Conservation (phyloP, 2,797 vertebrate species). For the Chloroceryle inda region DNA sequence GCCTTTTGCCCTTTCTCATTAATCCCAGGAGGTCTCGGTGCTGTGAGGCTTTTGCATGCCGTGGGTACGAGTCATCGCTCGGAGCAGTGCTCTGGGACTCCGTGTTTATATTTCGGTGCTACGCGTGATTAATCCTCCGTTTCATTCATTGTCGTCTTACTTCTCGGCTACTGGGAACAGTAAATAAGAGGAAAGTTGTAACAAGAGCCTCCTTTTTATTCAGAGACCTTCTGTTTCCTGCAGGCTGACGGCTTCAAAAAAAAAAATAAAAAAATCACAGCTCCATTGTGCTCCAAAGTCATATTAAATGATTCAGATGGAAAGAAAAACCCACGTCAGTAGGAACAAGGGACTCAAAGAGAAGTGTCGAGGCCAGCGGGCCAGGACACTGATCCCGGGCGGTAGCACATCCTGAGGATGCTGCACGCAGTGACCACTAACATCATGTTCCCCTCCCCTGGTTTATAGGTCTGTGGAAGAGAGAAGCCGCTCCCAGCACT, state of each 20-base stretch:
- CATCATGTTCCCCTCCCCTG: accelerated
- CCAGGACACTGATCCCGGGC: background rate
- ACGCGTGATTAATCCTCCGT: slow-evolving; percentile 44
- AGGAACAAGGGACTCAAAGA: background rate
- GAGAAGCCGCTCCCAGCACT: background rate
- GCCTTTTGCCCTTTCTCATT: background rate
- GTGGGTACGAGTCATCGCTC: accelerated
- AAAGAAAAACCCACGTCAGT: slow-evolving; percentile 17
- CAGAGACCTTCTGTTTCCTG: slow-evolving; percentile 72
- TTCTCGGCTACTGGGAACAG: slow-evolving; percentile 67
- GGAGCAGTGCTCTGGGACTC: background rate
- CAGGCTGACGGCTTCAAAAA: slow-evolving; percentile 6
- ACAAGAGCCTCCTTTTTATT: slow-evolving; percentile 66
- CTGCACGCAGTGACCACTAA: background rate
- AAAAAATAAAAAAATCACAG: slow-evolving; percentile 40
- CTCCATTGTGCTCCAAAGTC: slow-evolving; percentile 35
- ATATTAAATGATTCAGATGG: slow-evolving; percentile 11
- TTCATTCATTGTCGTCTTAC: slow-evolving; percentile 56
- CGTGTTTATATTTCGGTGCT: slow-evolving; percentile 22
- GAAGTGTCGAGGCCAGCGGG: accelerated
- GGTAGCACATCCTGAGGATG: background rate
- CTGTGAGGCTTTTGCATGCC: background rate
- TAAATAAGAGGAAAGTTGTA: slow-evolving; percentile 72
- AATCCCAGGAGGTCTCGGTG: background rate
- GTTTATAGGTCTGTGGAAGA: background rate